Conservation (phyloP, 2,888 invertebrate species). For the Drosophila peninsularis region DNA sequence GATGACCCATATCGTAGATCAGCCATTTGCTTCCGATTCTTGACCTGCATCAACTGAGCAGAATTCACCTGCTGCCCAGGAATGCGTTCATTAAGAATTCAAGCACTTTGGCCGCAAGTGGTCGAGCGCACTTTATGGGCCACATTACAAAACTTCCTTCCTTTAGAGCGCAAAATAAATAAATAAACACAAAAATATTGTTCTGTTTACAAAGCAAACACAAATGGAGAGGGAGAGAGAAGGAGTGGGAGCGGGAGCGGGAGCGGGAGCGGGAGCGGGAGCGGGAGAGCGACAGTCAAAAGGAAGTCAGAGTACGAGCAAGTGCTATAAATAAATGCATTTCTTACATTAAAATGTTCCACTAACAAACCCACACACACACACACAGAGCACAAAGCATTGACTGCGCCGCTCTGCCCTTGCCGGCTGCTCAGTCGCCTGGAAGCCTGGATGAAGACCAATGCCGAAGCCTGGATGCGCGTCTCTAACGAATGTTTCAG, state of each 20-base stretch:
- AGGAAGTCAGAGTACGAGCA: slow-evolving; percentile 52
- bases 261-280: not conserved
- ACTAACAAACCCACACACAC: slow-evolving; percentile 33
- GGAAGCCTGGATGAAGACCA: slow-evolving; percentile 26
- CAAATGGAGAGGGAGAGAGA: not conserved
- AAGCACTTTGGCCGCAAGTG: slow-evolving; percentile 33
- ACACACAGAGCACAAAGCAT: slow-evolving; percentile 17
- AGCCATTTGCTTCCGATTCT: slow-evolving; percentile 43
- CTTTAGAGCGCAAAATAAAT: slow-evolving; percentile 47
- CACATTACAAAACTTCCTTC: slow-evolving; percentile 52
- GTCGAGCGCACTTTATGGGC: slow-evolving; percentile 42
- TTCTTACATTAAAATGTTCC: slow-evolving; percentile 46
- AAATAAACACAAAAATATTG: slow-evolving; percentile 57
- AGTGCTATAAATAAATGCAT: slow-evolving; percentile 76
- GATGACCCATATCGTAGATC: slow-evolving; percentile 55
- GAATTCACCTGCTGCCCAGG: slow-evolving; percentile 26
- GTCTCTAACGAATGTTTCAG: slow-evolving; percentile 71
- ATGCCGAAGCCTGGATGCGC: slow-evolving; percentile 50
- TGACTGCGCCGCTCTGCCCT: not conserved
- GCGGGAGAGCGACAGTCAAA: slow-evolving; percentile 13
- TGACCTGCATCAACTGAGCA: slow-evolving; percentile 39
- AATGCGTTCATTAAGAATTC: slow-evolving; percentile 42
- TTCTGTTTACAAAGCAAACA: slow-evolving; percentile 44
- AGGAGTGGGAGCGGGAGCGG: not conserved
- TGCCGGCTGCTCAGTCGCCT: slow-evolving; percentile 2